A percentile compares a stretch with the other conserved stretches of the same genome.
These are phyloP conservation scores for Nasonia vitripennis DNA, from an alignment of 1,140 invertebrate genomes.

Conservation along the genomic window DNA sequence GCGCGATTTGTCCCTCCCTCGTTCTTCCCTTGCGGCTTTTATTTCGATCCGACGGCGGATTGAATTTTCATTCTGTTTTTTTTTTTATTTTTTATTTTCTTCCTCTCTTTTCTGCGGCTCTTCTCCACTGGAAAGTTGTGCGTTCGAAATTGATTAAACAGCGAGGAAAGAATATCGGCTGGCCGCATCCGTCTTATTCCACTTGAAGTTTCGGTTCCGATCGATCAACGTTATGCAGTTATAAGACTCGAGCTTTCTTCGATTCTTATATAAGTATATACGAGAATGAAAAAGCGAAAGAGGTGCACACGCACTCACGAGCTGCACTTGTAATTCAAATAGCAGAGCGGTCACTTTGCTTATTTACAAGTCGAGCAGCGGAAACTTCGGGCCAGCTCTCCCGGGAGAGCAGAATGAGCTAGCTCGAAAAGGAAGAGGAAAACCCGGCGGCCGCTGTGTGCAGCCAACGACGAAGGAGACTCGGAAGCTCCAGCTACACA, in stretches of 20 bases:
- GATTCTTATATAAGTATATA: not conserved
- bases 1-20: not conserved
- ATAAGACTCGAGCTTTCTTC: not conserved
- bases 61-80: slow-evolving; percentile 6
- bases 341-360: not conserved
- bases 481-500: not conserved
- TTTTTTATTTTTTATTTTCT: not conserved
- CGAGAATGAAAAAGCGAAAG: too few relatives aligned
- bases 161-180: not conserved
- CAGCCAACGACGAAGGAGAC: not conserved
- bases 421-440: not conserved
- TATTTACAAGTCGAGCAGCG: not conserved
- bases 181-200: slow-evolving; percentile 17
- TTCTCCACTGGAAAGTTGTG: slow-evolving; percentile 5
- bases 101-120: not conserved
- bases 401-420: not conserved
- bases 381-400: not conserved
- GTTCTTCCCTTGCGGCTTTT: not conserved
- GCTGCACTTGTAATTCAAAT: not conserved
- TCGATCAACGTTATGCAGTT: slow-evolving; percentile 1
- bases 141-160: slow-evolving; percentile 5
- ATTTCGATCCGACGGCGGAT: not conserved
- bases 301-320: not conserved
- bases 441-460: not conserved
- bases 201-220: not conserved